Evolutionary conservation across 1,140 invertebrate species (phyloP), one percentile per base, ranked within the genome.

Genomic region (Delia radicum): DNA sequence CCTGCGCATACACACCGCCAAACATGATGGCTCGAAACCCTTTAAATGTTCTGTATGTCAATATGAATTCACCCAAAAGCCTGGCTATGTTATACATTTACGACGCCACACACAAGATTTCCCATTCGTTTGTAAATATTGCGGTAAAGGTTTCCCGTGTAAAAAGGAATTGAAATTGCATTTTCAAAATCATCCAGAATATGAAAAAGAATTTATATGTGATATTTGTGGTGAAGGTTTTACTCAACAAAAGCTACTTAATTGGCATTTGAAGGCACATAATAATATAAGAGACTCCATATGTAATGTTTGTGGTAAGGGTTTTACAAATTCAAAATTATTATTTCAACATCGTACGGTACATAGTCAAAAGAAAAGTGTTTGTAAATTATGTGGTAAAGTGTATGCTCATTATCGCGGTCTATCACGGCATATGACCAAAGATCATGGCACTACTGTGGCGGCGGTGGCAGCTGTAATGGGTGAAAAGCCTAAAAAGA

Each of bases 241-340:
- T 81, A 63, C 78, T 55, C 69, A 77, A 73, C 72, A 75, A 69
- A 21, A 76, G 72, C 18, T 62, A 72, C 7, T 77, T 76, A 15
- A 77, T 74, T 26, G 78, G 21, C 80, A 81, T 75, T 75, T 81
- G 33, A 81, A 81, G 46, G 78, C 75, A 0, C 80, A 81, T 21
- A 63, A 81, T 12, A 78, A 81, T 28, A 78, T 81, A 55, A 75
- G 80, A 0, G 79, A 81, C 72, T 81, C 81, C 37, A 77, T 77
- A 18, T 81, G 80, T 28, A 77, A 81, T 74, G 72, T 81, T n/a
- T 81, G 80, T 48, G 74, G 77, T 18, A 81, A 81, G 76, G 73
- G 69, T 0, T 81, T 81, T 28, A 81, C 80, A 13, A 81, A 77
- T 61, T 76, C 78, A 27, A 79, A 79, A 42, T 77, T 79, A 29